These are phyloP conservation scores for Lymantria monacha DNA, from an alignment of 2,888 invertebrate genomes.

Conservation along the genomic window DNA sequence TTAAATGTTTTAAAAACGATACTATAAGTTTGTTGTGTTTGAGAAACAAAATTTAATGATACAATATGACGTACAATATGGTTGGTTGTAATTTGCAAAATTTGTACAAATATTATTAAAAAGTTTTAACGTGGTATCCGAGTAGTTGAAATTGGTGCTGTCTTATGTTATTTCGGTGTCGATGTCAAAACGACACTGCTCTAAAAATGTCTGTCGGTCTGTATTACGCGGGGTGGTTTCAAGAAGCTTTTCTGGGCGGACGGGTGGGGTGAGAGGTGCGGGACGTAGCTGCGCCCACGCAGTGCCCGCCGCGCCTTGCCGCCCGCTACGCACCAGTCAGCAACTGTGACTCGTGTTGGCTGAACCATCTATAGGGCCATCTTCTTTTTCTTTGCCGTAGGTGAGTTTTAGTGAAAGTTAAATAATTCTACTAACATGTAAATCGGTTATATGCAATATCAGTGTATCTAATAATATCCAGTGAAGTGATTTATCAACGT, in stretches of 20 bases:
- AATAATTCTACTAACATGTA: slow-evolving; percentile 46
- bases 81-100: too few relatives aligned
- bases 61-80: too few relatives aligned
- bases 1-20: too few relatives aligned
- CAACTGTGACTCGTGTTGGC: slow-evolving; percentile 82
- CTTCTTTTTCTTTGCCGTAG: slow-evolving; percentile 75
- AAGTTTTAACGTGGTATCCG: slow-evolving; percentile 42
- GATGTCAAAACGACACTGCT: slow-evolving; percentile 80
- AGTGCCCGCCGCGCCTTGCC: slow-evolving; percentile 74
- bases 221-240: slow-evolving; percentile 4
- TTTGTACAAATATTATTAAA: too few relatives aligned
- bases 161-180: slow-evolving; percentile 77
- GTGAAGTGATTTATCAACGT: slow-evolving; percentile 68
- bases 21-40: too few relatives aligned
- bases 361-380: slow-evolving; percentile 85
- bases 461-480: slow-evolving; percentile 53
- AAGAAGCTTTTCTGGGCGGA: neutral
- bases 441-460: slow-evolving; percentile 27
- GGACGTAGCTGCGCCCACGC: slow-evolving; percentile 63
- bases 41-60: too few relatives aligned
- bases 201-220: slow-evolving; percentile 73
- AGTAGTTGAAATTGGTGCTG: slow-evolving; percentile 58
- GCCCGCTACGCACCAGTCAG: slow-evolving; percentile 78
- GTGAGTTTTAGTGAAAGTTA: slow-evolving; percentile 67
- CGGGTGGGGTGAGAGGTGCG: slow-evolving; percentile 35